Conservation (phyloP, 2,888 invertebrate species). For the Apamea epomidion region DNA sequence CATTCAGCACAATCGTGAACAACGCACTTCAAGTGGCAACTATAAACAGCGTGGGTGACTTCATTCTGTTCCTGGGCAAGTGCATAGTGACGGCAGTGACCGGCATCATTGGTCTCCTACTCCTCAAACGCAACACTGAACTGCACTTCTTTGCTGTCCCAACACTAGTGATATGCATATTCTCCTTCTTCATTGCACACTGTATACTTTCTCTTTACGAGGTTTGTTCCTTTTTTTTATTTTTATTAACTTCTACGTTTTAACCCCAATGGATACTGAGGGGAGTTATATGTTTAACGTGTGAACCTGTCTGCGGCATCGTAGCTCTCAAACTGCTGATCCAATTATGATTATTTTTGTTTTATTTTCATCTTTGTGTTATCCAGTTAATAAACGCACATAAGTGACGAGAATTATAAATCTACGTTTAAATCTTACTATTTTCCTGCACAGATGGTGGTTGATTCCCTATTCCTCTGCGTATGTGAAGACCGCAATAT, state of each 20-base stretch:
- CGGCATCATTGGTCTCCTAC: constrained; percentile 93
- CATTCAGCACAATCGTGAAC: constrained; percentile 95
- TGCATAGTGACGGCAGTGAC: constrained; percentile 95
- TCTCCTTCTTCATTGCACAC: constrained; percentile 97
- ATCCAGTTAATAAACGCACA: background rate
- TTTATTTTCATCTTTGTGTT: background rate
- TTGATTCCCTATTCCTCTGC: constrained; percentile 98
- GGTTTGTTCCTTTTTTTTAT: constrained; percentile 88
- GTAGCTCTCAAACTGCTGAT: background rate
- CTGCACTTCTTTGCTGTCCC: constrained; percentile 96
- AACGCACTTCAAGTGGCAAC: constrained; percentile 97
- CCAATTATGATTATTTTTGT: background rate
- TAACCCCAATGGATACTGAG: background rate
- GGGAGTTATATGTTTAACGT: background rate
- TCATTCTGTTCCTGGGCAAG: constrained; percentile 97
- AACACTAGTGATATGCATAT: constrained; percentile 95
- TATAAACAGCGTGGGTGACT: constrained; percentile 98
- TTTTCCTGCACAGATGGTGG: constrained; percentile 93
- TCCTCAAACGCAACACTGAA: constrained; percentile 93
- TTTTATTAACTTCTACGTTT: constrained; percentile 1
- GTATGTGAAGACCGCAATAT: constrained; percentile 97
- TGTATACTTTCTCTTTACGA: constrained; percentile 98
- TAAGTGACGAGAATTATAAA: background rate
- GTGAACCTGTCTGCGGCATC: background rate
- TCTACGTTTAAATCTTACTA: background rate